Evolutionary conservation across 2,888 invertebrate species (phyloP), one percentile per base, ranked within the genome.

Genomic region (Digitonthophagus gazella): DNA sequence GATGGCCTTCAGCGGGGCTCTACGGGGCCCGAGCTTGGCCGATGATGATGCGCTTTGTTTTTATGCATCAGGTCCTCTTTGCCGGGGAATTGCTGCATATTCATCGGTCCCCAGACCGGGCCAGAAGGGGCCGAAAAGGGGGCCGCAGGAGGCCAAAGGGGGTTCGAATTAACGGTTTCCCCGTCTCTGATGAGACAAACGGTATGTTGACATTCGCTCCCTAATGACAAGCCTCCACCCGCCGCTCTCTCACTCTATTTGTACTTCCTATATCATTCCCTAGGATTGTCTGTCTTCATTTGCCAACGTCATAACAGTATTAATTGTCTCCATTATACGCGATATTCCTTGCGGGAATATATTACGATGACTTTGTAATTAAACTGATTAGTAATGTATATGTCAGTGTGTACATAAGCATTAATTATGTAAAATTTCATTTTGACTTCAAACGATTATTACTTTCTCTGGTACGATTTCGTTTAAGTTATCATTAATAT

Each of bases 21-120:
- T 5, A 57, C 58, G 63, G 64, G 56, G 64, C 68, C 64, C 28
- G 28, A 44, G 28, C 28, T 44, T 11, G 28, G 11, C 28, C 28
- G 28, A 44, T 44, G 28, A 67, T 72, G 72, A 73, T 71, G 71
- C 61, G 70, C 72, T 72, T 69, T 72, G 72, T 73, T 73, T 73
- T 73, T 73, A 71, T 73, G 73, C 73, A 72, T 69, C 69, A 67
- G 57, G 69, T 68, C 71, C 72, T 44, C 28, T 75, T 71, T 68
- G 61, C 71, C 71, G 67, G 68, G 71, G 69, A 63, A 61, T 70
- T 68, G 72, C 69, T 67, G 73, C 71, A 73, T 73, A 73, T 73
- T 73, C 71, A 73, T 72, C 65, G 68, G 68, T 22, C 16, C 15
- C 57, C 6, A 57, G 57, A 15, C 15, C 14, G 15, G 57, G 57